Evolutionary conservation across 2,888 invertebrate genomes (phyloP), one percentile per base, ranked within the genome.

Genomic region (Epiblema foenella): DNA sequence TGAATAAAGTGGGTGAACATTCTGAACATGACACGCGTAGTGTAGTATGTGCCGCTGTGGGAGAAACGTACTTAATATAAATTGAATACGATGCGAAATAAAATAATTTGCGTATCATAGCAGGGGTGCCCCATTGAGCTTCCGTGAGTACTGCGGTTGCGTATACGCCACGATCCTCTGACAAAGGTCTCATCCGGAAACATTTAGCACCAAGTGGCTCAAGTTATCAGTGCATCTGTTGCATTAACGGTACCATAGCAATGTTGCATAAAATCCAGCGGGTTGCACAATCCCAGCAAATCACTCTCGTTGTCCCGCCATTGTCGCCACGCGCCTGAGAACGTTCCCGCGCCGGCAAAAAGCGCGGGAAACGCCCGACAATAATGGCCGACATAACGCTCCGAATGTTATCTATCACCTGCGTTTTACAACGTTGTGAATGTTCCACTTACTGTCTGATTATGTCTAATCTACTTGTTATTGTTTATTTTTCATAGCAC

Each of bases 321-420:
- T 93, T 92, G 92, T 91, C 84, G 87, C 88, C 90, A 89, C 88
- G 91, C 89, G 91, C 86, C 86, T 93, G 93, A 86, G 93, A 93
- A 93, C 85, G 85, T 93, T 93, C 93, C 92, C 93, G 93, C 93
- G 92, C 85, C 81, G 81, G 84, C 89, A 93, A 93, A 93, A 93
- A 92, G 88, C 93, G 93, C 93, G 93, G 92, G 93, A 93, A 91
- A 89, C 79, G 75, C 81, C 77, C 82, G 82, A 89, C 89, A 91
- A 93, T 90, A 88, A 91, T 89, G 87, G 88, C 89, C 90, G 88
- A 90, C 91, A 91, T 93, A 90, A 90, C 89, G 87, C 88, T 87
- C 87, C 89, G 81, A 90, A 92, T 91, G 89, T 89, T 92, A 92
- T 92, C 90, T 91, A 81, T 83, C 79, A 78, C 78, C 77, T 78